Base-by-base conservation (phyloP, 2,888 invertebrate species). In the Diachrysia chrysitis region DNA sequence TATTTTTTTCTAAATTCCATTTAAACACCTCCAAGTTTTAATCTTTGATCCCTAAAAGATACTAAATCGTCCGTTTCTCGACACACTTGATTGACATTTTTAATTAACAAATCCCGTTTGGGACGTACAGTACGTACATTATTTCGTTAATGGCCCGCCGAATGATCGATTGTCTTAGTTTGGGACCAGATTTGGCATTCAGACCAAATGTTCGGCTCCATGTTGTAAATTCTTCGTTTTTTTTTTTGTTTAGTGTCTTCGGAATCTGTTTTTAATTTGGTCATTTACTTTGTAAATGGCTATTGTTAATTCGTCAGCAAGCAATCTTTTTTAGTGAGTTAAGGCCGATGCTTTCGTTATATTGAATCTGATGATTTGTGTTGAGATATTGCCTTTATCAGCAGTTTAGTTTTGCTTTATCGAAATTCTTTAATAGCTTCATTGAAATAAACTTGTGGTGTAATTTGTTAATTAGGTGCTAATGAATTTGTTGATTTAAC, bases 71-170 rank as follows among this genome's bases (percentile, higher is more conserved):
- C 86, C 78, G 80, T 82, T 71, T 76, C 84, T 71, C 75, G 76
- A 76, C 78, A 72, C 81, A 71, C 81, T 79, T 92, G 92, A 93
- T 90, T 92, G 93, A 93, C 92, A 89, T 89, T 90, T 92, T 92
- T 93, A 93, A 94, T 93, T 93, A 93, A 90, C 89, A 85, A 87
- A 82, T 82, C 83, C 82, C 83, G 83, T 87, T 87, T 84, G 84
- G 76, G 78, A 76, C 71, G 72, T 81, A 78, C 85, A 69, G 66
- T 74, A 19, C 65, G 67, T 63, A 69, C 73, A 73, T 82, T 84
- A 83, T 80, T 83, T 78, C 74, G 77, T 71, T 78, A 81, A 83
- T 78, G 76, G 69, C 51, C 73, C 79, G 77, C 74, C 69, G 79
- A 87, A 82, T 88, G 89, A 89, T 90, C 85, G 87, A 90, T 90